Evolutionary conservation across 1,140 invertebrate genomes (phyloP).

Genomic region (Ephestia elutella): DNA sequence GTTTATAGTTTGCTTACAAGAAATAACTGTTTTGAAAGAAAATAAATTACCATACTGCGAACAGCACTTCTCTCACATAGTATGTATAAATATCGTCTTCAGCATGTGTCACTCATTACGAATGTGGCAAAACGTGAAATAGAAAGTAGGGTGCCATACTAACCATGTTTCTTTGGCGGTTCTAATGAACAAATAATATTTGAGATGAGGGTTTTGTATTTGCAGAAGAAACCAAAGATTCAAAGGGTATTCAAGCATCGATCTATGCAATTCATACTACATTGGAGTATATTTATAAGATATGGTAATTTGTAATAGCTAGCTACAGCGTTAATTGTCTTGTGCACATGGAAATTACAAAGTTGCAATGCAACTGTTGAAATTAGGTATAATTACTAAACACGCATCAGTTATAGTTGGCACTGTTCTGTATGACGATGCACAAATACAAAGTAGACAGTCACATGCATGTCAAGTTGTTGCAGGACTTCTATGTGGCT

Average conservation of each 20-base stretch:
- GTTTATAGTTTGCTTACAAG: background rate
- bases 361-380: background rate
- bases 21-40: background rate
- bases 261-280: no score
- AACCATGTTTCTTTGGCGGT: no score
- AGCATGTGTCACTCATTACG: background rate
- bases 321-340: background rate
- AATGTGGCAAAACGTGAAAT: background rate
- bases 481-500: no score
- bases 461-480: no score
- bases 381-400: background rate
- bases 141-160: background rate
- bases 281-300: no score
- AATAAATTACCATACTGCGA: background rate
- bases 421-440: background rate
- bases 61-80: background rate
- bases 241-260: no score
- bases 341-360: background rate
- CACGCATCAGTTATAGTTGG: background rate
- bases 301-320: no score
- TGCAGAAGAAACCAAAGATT: no score
- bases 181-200: no score
- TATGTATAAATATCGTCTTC: background rate
- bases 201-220: no score
- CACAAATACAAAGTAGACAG: background rate